Conservation (phyloP, 2,113 vertebrate genomes). For the Gobiocypris rarus region DNA sequence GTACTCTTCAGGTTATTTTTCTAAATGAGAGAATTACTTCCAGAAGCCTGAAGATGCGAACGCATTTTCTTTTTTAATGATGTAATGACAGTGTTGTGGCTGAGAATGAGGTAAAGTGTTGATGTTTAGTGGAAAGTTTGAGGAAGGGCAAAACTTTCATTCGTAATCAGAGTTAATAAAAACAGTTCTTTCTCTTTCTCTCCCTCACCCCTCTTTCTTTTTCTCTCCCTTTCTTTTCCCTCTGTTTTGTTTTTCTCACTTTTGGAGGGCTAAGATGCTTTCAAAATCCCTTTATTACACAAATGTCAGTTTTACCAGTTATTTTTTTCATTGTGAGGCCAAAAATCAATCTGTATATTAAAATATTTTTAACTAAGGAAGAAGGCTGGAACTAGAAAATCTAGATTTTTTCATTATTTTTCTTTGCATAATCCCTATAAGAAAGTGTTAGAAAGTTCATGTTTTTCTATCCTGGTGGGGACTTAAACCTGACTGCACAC, state of each 20-base stretch:
- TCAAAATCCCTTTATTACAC: neutral
- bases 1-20: neutral
- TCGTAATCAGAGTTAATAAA: constrained; percentile 30
- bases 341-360: neutral
- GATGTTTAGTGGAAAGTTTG: constrained; percentile 38
- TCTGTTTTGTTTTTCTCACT: neutral
- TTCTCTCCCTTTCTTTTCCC: neutral
- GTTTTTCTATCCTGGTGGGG: too few relatives aligned
- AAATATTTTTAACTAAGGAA: neutral
- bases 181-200: constrained; percentile 4
- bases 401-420: neutral
- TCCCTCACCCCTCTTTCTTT: neutral
- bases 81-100: constrained; percentile 31
- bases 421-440: neutral
- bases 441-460: too few relatives aligned
- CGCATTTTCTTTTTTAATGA: constrained; percentile 14
- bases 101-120: constrained; percentile 15
- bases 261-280: neutral
- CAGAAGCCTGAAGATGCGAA: constrained; percentile 18
- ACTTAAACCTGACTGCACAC: too few relatives aligned
- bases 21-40: constrained; percentile 38
- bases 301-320: neutral
- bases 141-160: constrained; percentile 19
- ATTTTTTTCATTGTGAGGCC: neutral
- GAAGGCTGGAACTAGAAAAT: neutral